These are phyloP conservation scores for Cyprinodon tularosa DNA, from an alignment of 2,113 vertebrate genomes.

Conservation along the genomic window DNA sequence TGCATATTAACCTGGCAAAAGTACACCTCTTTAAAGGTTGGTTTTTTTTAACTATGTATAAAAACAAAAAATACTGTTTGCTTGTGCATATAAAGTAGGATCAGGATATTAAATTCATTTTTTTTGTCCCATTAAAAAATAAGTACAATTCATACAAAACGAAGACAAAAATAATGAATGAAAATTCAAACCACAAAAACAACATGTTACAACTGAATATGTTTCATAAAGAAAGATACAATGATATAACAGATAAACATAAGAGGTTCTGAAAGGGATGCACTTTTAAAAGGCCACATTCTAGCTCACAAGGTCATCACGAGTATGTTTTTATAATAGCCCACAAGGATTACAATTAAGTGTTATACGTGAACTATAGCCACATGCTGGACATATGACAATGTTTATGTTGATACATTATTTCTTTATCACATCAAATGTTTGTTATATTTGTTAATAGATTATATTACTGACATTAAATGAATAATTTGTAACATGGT, in stretches of 20 bases:
- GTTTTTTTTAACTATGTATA: slow-evolving; percentile 11
- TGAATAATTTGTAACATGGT: too few relatives aligned
- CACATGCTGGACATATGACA: too few relatives aligned
- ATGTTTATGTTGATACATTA: too few relatives aligned
- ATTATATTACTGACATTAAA: too few relatives aligned
- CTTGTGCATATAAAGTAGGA: slow-evolving; percentile 22
- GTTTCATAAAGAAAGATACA: slow-evolving; percentile 2
- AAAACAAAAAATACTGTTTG: slow-evolving; percentile 11
- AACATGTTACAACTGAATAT: background rate
- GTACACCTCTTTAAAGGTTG: slow-evolving; percentile 35
- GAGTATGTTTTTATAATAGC: too few relatives aligned
- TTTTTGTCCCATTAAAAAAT: slow-evolving; percentile 1
- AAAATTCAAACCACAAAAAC: background rate
- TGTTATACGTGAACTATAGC: too few relatives aligned
- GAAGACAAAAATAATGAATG: background rate
- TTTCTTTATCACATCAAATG: too few relatives aligned
- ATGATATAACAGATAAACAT: slow-evolving; percentile 9
- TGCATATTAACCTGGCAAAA: slow-evolving; percentile 40
- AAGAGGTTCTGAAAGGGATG: slow-evolving; percentile 6
- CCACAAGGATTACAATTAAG: too few relatives aligned
- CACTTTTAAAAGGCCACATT: background rate
- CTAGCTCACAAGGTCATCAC: too few relatives aligned
- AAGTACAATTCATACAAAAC: slow-evolving; percentile 19
- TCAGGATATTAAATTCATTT: slow-evolving; percentile 33
- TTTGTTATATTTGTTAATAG: too few relatives aligned